Evolutionary conservation across 2,797 vertebrate genomes (phyloP), one percentile per base, ranked within the genome.

Genomic region (Schizothorax lantsangensis): DNA sequence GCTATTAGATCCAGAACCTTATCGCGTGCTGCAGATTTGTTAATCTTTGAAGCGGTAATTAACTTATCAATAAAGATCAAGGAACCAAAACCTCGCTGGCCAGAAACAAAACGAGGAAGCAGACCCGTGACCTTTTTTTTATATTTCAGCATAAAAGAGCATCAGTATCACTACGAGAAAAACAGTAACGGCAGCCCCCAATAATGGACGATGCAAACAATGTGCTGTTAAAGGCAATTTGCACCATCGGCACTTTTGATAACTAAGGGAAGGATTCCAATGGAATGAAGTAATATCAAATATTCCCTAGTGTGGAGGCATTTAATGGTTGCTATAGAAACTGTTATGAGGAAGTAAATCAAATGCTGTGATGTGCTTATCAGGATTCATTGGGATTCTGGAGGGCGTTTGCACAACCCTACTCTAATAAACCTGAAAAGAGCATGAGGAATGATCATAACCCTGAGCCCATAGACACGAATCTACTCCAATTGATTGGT

Each of bases 51-150:
- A 19, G 81, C 92, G 82, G 87, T 89, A 90, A 93, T 92, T 84
- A 89, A 72, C 79, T 87, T 80, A 91, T 92, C 90, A 77, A 88
- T 75, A 88, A 86, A 82, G 79, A 91, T 91, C 84, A 86, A 87
- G 81, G 83, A 68, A 80, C 21, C 52, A 84, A 86, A 77, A 23
- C 52, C 73, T 71, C 10, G 1, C 14, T 40, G 73, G 59, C 73
- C 47, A 69, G 66, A 52, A 79, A 71, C 64, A 57, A 85, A 69
- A 40, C 3, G 1, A 26, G n/a, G 15, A 57, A 71, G 45, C 47
- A 54, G 30, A 79, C 62, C n/a, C 4, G 15, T 79, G 84, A 85
- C 75, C 47, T 85, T 79, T 43, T 43, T 33, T 17, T 33, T n/a
- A 71, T n/a, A 33, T 17, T 59, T 33, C 77, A 23, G 21, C n/a